phyloP scores from a whole-genome alignment of 2,888 invertebrate species.

The Drosophila multiciliata region DNA sequence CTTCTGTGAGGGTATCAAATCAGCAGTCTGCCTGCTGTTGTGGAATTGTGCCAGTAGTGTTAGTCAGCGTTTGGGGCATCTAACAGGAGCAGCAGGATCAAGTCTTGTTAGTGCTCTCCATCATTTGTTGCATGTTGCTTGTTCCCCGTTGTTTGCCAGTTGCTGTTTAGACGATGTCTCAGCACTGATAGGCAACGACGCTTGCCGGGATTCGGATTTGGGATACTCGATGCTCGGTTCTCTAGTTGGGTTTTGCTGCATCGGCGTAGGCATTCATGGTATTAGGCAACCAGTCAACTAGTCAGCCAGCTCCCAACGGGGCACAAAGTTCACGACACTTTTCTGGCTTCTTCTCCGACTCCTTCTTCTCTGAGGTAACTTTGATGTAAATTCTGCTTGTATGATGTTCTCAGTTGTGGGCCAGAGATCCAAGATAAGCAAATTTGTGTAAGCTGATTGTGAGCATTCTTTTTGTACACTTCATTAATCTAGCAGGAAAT shows the following conservation, averaged over 20 bases:
- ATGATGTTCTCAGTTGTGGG: slow-evolving; percentile 54
- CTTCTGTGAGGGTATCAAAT: not conserved
- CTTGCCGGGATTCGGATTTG: slow-evolving; percentile 48
- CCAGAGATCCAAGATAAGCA: slow-evolving; percentile 69
- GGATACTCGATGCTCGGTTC: slow-evolving; percentile 2
- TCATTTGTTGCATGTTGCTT: slow-evolving; percentile 61
- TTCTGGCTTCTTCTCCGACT: slow-evolving; percentile 12
- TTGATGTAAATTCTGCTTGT: slow-evolving; percentile 64
- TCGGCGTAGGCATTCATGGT: slow-evolving; percentile 12
- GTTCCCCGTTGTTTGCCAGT: slow-evolving; percentile 38
- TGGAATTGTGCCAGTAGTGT: slow-evolving; percentile 65
- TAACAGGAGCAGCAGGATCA: slow-evolving; percentile 72
- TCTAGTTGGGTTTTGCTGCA: slow-evolving; percentile 46
- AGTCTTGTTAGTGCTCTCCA: slow-evolving; percentile 65
- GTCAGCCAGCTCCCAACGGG: slow-evolving; percentile 45
- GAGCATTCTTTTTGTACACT: slow-evolving; percentile 63
- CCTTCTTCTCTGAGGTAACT: not conserved
- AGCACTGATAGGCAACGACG: slow-evolving; percentile 65
- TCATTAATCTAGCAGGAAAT: slow-evolving; percentile 62
- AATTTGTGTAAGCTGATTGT: slow-evolving; percentile 71
- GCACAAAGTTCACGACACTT: slow-evolving; percentile 73
- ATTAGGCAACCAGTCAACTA: slow-evolving; percentile 34
- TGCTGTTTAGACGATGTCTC: slow-evolving; percentile 71
- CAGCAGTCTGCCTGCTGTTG: not conserved
- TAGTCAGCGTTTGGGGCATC: slow-evolving; percentile 34